Evolutionary conservation across 2,797 vertebrate species (phyloP).

Genomic region (Anguilla obscura): DNA sequence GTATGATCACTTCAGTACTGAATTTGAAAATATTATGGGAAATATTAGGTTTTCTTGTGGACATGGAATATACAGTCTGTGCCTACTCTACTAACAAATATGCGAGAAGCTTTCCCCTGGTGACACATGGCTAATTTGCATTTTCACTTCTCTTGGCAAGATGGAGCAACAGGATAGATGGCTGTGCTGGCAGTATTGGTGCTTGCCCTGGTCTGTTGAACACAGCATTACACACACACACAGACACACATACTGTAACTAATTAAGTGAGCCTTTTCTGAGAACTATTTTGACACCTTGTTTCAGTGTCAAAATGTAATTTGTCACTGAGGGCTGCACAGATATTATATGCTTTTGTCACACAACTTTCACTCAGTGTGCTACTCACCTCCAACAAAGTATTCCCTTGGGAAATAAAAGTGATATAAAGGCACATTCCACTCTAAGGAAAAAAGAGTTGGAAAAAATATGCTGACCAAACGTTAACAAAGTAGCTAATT

Average conservation of each 20-base stretch:
- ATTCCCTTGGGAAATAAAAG: conserved; percentile 21
- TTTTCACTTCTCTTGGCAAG: conserved; percentile 17
- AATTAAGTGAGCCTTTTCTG: background rate
- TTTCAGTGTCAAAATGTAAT: background rate
- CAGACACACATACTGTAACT: background rate
- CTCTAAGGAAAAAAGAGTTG: background rate
- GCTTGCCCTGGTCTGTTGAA: background rate
- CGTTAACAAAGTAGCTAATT: conserved; percentile 48
- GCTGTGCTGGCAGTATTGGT: background rate
- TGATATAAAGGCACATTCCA: conserved; percentile 15
- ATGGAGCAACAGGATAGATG: conserved; percentile 12
- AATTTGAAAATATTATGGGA: background rate
- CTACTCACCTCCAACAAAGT: background rate
- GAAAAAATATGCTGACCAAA: conserved; percentile 14
- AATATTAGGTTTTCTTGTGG: background rate
- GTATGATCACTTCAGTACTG: background rate
- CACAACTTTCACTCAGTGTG: background rate
- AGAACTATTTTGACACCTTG: background rate
- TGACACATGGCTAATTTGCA: conserved; percentile 48
- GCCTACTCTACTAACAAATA: background rate
- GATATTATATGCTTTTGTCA: background rate
- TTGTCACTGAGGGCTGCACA: background rate
- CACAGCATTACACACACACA: background rate
- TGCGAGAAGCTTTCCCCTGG: conserved; percentile 8
- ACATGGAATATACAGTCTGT: background rate